Evolutionary conservation across 2,888 invertebrate genomes (phyloP).

Genomic region (Tineola bisselliella): DNA sequence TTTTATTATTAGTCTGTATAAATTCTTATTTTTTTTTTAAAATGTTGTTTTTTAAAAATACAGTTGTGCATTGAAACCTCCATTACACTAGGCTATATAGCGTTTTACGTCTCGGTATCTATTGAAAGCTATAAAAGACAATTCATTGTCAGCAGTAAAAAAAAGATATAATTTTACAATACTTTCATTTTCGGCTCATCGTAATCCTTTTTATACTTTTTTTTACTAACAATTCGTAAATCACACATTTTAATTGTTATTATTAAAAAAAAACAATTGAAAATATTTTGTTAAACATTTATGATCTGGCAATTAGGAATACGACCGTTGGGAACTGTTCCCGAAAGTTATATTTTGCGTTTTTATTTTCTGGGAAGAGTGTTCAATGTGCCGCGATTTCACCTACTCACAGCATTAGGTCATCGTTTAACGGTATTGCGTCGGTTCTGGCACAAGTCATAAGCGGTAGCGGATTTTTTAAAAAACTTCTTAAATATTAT

Average conservation of each 20-base stretch:
- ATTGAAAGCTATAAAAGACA: background rate
- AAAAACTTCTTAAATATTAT: background rate
- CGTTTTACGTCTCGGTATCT: too few relatives aligned
- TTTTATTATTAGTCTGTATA: too few relatives aligned
- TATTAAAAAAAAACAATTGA: too few relatives aligned
- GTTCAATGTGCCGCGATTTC: slow-evolving; percentile 29
- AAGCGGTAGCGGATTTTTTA: slow-evolving; percentile 9
- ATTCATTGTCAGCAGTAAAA: background rate
- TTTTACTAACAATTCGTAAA: too few relatives aligned
- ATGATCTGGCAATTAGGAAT: too few relatives aligned
- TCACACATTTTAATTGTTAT: too few relatives aligned
- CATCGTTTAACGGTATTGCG: slow-evolving; percentile 44
- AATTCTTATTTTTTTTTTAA: too few relatives aligned
- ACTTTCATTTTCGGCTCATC: slow-evolving; percentile 50
- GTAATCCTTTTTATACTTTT: slow-evolving; percentile 14
- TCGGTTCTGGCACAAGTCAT: slow-evolving; percentile 1
- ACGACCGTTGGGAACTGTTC: too few relatives aligned
- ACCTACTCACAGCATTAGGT: slow-evolving; percentile 39
- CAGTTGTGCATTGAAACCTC: too few relatives aligned
- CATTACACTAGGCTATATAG: too few relatives aligned
- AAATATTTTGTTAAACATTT: too few relatives aligned
- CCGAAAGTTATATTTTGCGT: background rate
- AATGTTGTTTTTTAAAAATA: too few relatives aligned
- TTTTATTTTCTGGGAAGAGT: slow-evolving; percentile 14
- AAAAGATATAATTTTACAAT: slow-evolving; percentile 12